Evolutionary conservation across 2,113 vertebrate genomes (phyloP).

Genomic region (Sapajus apella): DNA sequence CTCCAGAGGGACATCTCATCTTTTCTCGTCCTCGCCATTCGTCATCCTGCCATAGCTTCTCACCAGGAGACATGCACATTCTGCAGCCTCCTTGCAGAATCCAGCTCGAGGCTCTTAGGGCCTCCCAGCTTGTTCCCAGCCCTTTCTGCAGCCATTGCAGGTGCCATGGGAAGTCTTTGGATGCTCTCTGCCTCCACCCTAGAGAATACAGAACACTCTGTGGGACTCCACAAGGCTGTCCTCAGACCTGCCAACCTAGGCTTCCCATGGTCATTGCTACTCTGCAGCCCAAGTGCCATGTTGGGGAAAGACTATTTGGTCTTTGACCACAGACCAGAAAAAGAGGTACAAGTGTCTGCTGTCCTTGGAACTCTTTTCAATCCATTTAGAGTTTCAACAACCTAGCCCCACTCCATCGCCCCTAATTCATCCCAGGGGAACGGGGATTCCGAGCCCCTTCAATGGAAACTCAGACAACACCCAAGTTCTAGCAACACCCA

Average conservation of each 20-base stretch:
- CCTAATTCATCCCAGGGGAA: neutral
- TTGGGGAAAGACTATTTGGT: neutral
- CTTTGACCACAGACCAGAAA: neutral
- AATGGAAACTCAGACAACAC: neutral
- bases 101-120: neutral
- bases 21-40: neutral
- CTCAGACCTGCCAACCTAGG: neutral
- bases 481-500: neutral
- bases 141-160: neutral
- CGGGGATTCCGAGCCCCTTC: neutral
- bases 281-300: neutral
- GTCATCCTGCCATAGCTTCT: neutral
- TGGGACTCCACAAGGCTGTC: neutral
- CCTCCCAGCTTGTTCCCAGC: neutral
- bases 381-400: neutral
- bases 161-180: neutral
- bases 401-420: neutral
- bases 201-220: neutral
- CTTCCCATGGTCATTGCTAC: neutral
- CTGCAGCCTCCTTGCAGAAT: neutral
- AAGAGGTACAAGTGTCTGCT: neutral
- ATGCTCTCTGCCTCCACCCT: neutral
- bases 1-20: no score
- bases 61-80: rapidly evolving
- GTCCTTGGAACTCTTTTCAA: neutral